Percentiles rank a stretch among this genome's conserved stretches.
These are phyloP conservation scores for Pluvialis apricaria DNA, from an alignment of 2,113 vertebrate species.

Conservation along the genomic window DNA sequence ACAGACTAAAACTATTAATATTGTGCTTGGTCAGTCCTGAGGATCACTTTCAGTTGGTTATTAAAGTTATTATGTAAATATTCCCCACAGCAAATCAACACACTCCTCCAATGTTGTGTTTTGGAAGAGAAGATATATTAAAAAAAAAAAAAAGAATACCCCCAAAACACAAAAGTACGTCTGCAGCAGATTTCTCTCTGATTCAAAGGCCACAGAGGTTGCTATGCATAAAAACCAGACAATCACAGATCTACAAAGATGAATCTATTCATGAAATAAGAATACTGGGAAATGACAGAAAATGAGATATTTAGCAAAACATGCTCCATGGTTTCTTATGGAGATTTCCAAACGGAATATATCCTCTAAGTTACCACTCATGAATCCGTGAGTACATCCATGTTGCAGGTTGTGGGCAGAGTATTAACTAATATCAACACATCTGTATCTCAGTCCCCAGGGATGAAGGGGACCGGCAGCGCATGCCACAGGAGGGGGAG, in stretches of 20 bases:
- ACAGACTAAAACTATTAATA: neutral
- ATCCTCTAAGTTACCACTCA: neutral
- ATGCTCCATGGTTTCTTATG: neutral
- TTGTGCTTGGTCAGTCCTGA: neutral
- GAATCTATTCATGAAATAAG: neutral
- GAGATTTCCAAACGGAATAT: neutral
- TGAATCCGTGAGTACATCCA: neutral
- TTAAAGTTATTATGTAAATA: conserved; percentile 5
- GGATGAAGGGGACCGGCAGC: neutral
- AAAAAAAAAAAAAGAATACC: neutral
- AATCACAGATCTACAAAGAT: neutral
- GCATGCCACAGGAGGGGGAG: neutral
- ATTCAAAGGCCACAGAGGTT: neutral
- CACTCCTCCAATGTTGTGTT: neutral
- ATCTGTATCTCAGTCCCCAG: neutral
- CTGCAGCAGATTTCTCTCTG: neutral
- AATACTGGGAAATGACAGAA: neutral
- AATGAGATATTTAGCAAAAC: neutral
- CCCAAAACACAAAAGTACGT: neutral
- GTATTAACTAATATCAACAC: neutral
- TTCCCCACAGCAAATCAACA: neutral
- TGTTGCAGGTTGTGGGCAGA: neutral
- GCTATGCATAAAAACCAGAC: neutral
- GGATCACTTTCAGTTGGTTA: neutral
- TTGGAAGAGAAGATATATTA: neutral